A percentile compares a stretch with the other conserved stretches of the same genome.
These are phyloP conservation scores for Hyppa rectilinea DNA, from an alignment of 2,888 invertebrate species.

Conservation along the genomic window DNA sequence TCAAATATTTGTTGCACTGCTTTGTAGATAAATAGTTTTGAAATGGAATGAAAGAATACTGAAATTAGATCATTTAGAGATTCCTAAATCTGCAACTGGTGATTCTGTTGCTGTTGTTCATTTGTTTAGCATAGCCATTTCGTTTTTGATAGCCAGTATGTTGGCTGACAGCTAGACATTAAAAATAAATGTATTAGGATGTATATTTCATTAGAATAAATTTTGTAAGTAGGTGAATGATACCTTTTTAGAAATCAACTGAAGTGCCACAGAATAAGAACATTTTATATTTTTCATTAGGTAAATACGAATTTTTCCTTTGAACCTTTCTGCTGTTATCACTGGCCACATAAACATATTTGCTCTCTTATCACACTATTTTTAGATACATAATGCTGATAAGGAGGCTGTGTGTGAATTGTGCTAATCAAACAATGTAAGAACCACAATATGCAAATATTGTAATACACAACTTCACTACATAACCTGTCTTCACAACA, in stretches of 20 bases:
- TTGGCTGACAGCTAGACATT: background rate
- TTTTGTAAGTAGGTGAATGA: background rate
- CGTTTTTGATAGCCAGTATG: background rate
- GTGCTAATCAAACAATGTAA: constrained; percentile 37
- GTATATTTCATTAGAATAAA: background rate
- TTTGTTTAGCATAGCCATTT: too few species aligned
- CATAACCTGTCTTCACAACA: background rate
- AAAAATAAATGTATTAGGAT: background rate
- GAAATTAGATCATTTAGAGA: background rate
- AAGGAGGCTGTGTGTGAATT: constrained; percentile 44
- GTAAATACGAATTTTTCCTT: constrained; percentile 51
- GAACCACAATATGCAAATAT: constrained; percentile 34
- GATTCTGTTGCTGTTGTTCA: too few species aligned
- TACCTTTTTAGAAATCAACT: background rate
- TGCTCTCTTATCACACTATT: constrained; percentile 54
- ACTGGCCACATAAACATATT: constrained; percentile 42
- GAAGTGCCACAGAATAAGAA: background rate
- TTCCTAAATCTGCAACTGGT: background rate
- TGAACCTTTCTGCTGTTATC: constrained; percentile 50
- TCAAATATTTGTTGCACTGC: background rate
- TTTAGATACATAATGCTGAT: constrained; percentile 55
- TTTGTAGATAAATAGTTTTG: background rate
- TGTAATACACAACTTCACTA: background rate
- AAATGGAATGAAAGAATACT: background rate
- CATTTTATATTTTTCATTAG: background rate